Evolutionary conservation across 2,888 invertebrate genomes (phyloP), one percentile per base, ranked within the genome.

Genomic region (Cyclophora punctaria): DNA sequence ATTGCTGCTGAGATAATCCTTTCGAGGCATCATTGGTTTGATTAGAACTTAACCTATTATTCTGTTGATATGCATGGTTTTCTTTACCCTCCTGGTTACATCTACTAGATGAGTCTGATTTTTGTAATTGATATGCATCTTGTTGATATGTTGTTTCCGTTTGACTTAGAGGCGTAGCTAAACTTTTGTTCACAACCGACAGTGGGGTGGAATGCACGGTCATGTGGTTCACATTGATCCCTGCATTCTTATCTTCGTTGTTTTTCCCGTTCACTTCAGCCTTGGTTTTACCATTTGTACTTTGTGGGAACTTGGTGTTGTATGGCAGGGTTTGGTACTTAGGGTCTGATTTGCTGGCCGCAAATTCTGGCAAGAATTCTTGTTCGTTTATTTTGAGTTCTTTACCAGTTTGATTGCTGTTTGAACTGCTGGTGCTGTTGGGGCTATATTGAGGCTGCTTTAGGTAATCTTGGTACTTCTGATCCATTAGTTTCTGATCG

Each of bases 321-420:
- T 96, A 95, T 64, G 97, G 96, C 81, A 97, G 88, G 35, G 96
- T 96, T 89, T 97, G 96, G 88, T 95, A 97, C 83, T 96, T 98
- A 44, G 94, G 96, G 80, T 97, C 96, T 50, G 93, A 94, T 78
- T 96, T 96, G 69, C 93, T 95, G 35, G 94, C 92, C 54, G 92
- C 91, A 72, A 95, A 94, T 69, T 94, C 92, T 50, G 92, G 90
- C 33, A 91, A 80, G 60, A 88, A 89, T 66, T 91, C 91, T 66
- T 88, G 89, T 66, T 86, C 89, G 61, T 83, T 89, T 63, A 84
- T 83, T 74, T 86, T 89, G 45, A 82, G 66, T 60, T 87, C 88
- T 71, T 87, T 89, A 7, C 82, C 79, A 41, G 80, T 82, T 78
- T 87, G 88, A 53, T 84, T 87, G 60, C 86, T 87, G 65, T 83